Conservation (phyloP, 2,113 vertebrate species). For the Dunckerocampus dactyliophorus region DNA sequence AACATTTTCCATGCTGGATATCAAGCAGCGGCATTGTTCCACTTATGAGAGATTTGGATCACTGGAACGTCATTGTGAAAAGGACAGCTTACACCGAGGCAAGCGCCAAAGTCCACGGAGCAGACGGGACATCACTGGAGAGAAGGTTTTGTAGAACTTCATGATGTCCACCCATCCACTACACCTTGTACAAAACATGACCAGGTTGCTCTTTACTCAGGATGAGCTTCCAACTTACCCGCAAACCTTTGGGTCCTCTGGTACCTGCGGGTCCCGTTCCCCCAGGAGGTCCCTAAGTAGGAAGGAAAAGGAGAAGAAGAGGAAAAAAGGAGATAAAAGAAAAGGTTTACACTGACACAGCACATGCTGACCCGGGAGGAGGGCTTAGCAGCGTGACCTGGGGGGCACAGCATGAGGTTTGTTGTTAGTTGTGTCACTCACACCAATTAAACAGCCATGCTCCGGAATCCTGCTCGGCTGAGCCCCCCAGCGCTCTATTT, state of each 20-base stretch:
- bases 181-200: conserved; percentile 20
- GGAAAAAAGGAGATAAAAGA: conserved; percentile 37
- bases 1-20: background rate
- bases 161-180: conserved; percentile 24
- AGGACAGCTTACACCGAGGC: conserved; percentile 15
- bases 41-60: background rate
- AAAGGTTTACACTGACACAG: conserved; percentile 56
- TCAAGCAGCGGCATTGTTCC: background rate
- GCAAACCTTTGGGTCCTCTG: conserved; percentile 85
- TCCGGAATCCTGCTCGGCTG: conserved; percentile 51
- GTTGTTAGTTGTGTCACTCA: conserved; percentile 65
- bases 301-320: conserved; percentile 31
- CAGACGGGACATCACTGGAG: conserved; percentile 37
- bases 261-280: conserved; percentile 77
- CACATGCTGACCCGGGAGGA: conserved; percentile 41
- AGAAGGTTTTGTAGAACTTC: conserved; percentile 27
- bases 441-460: conserved; percentile 58
- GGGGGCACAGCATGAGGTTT: conserved; percentile 58
- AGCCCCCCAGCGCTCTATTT: conserved; percentile 54
- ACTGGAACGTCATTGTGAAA: conserved; percentile 41
- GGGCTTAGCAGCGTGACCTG: conserved; percentile 43
- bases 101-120: conserved; percentile 25
- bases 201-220: background rate
- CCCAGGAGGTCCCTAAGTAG: conserved; percentile 80
- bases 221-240: conserved; percentile 72